Conservation (phyloP, 2,888 invertebrate genomes). For the Nemoura dubitans region DNA sequence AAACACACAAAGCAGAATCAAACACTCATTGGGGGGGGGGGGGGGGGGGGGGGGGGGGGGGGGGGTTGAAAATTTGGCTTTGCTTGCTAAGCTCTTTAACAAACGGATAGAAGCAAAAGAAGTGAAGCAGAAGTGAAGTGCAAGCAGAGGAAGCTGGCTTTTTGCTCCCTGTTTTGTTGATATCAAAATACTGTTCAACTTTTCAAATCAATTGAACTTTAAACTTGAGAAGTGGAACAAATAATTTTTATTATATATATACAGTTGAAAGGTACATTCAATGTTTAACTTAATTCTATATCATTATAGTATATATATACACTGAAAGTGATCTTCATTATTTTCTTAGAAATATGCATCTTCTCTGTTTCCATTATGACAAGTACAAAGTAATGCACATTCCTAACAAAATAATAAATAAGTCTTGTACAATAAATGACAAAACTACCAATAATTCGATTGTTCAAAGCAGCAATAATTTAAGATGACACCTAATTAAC, state of each 20-base stretch:
- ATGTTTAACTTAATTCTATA: background rate
- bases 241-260: background rate
- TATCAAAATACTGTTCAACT: background rate
- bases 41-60: too few species aligned
- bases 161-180: too few species aligned
- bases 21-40: too few species aligned
- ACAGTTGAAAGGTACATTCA: background rate
- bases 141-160: too few species aligned
- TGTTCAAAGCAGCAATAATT: conserved; percentile 30
- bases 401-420: background rate
- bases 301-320: background rate
- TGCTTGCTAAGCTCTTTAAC: too few species aligned
- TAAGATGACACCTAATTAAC: conserved; percentile 14
- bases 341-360: background rate
- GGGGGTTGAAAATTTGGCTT: too few species aligned
- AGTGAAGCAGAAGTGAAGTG: too few species aligned
- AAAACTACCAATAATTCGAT: conserved; percentile 22
- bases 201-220: background rate
- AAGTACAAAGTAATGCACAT: background rate
- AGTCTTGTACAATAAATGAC: conserved; percentile 14
- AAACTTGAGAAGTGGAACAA: background rate
- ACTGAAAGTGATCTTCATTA: background rate
- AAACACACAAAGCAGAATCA: too few species aligned
- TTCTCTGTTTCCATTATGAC: background rate
- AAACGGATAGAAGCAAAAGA: too few species aligned